Base-by-base conservation (phyloP, 2,113 vertebrate species). In the Zapus hudsonius region DNA sequence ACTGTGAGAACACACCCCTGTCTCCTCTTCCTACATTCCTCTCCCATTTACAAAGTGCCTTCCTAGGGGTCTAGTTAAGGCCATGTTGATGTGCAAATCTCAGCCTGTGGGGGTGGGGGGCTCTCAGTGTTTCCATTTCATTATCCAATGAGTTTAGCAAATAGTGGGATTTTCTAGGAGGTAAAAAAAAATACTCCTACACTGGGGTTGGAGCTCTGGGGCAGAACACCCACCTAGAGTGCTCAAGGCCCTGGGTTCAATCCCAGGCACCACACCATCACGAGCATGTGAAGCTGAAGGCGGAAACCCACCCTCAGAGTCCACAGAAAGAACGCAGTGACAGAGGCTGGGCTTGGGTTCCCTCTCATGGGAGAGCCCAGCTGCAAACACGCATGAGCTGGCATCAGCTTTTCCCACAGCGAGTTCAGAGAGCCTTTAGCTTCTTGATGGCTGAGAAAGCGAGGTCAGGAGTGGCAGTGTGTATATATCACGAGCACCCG, bases 401-500 rank as follows among this genome's bases (percentile, higher is more conserved):
- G 5, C 73, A 17, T 13, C 2, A 1, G 52, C 3, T 1, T 42
- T 42, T 75, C 57, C 40, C 29, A 0, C 63, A 0, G 12, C 52
- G 47, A 61, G 36, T 36, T 57, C 76, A 42, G 73, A 89, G 36
- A 57, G n/a, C 25, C 29, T 27, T 70, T 5, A 23, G 40, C 73
- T 9, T 76, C 42, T 47, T 2, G n/a, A 44, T n/a, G 17, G 1
- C 74, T 42, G 5, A 38, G 19, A 87, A 33, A 44, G 84, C 38
- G n/a, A 19, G 59, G 33, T 27, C 29, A 27, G 36, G 75, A 36
- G 23, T 33, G 16, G 38, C 59, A 5, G 0, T 33, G 31, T 7
- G 0, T 3, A 17, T 11, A 40, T 1, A 23, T 15, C 59, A 22
- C 13, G 19, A 0, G 3, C 17, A 16, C 2, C 17, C 3, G 20